Conservation (phyloP, 2,113 vertebrate genomes). For the Lanius ludovicianus region DNA sequence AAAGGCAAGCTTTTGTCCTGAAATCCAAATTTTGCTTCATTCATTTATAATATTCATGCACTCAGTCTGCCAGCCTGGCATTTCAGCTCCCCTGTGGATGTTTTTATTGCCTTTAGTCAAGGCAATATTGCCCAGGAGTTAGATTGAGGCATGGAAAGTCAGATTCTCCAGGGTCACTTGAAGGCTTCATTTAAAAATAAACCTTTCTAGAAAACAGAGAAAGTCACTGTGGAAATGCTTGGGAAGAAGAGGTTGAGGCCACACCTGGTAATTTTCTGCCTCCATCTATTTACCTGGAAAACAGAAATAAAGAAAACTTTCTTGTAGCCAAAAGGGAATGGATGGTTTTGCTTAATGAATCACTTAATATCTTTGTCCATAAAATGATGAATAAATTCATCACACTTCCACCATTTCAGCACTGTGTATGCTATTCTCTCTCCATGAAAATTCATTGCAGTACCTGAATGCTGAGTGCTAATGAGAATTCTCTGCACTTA, state of each 20-base stretch:
- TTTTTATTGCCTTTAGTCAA: constrained; percentile 9
- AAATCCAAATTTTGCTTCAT: neutral
- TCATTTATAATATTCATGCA: neutral
- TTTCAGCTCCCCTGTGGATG: neutral
- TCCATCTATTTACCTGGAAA: neutral
- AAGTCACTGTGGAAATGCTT: neutral
- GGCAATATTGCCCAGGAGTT: neutral
- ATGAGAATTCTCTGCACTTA: constrained; percentile 44
- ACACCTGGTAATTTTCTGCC: neutral
- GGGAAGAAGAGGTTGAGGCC: neutral
- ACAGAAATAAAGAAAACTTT: neutral
- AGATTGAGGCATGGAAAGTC: neutral
- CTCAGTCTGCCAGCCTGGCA: neutral
- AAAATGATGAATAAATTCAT: neutral
- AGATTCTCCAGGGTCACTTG: neutral
- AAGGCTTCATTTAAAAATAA: neutral
- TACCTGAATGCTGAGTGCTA: neutral
- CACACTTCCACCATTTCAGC: neutral
- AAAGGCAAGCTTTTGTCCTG: neutral
- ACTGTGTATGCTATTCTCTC: neutral
- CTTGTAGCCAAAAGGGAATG: neutral
- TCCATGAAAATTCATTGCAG: constrained; percentile 38
- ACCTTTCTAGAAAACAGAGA: neutral
- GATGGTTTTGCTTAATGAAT: neutral
- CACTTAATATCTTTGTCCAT: neutral